A percentile compares a stretch with the other conserved stretches of the same genome.
Evolutionary conservation across 1,140 invertebrate genomes (phyloP).

Genomic region (Nixonia krombeini): DNA sequence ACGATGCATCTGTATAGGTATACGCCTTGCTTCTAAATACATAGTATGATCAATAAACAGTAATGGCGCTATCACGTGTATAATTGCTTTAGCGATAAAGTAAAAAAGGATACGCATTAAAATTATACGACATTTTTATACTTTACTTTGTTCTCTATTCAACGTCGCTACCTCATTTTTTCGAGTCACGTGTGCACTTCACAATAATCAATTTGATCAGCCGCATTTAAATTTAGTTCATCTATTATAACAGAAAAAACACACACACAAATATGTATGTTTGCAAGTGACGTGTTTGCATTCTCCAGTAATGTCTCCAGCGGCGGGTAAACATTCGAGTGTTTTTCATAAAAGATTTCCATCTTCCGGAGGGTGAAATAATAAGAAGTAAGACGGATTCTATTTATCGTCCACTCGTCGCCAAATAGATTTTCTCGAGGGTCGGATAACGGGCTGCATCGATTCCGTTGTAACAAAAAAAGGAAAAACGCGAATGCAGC

Average conservation of each 20-base stretch:
- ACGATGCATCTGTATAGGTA: slow-evolving; percentile 19
- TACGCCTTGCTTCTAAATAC: slow-evolving; percentile 11
- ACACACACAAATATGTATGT: too few species aligned
- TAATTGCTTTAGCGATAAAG: slow-evolving; percentile 21
- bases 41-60: slow-evolving; percentile 28
- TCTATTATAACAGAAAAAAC: too few species aligned
- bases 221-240: too few species aligned
- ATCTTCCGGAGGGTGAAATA: too few species aligned
- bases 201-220: too few species aligned
- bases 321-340: too few species aligned
- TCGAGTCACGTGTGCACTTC: too few species aligned
- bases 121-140: neutral
- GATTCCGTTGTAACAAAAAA: slow-evolving; percentile 36
- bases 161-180: too few species aligned
- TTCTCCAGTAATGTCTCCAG: too few species aligned
- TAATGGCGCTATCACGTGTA: slow-evolving; percentile 12
- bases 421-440: slow-evolving; percentile 27
- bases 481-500: slow-evolving; percentile 17
- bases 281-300: too few species aligned
- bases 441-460: slow-evolving; percentile 20
- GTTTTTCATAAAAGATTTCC: too few species aligned
- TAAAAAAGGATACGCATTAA: neutral
- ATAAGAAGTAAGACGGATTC: neutral
- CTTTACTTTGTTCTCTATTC: neutral
- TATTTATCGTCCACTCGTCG: slow-evolving; percentile 18